Conservation (phyloP, 2,113 vertebrate genomes). For the Notechis scutatus region DNA sequence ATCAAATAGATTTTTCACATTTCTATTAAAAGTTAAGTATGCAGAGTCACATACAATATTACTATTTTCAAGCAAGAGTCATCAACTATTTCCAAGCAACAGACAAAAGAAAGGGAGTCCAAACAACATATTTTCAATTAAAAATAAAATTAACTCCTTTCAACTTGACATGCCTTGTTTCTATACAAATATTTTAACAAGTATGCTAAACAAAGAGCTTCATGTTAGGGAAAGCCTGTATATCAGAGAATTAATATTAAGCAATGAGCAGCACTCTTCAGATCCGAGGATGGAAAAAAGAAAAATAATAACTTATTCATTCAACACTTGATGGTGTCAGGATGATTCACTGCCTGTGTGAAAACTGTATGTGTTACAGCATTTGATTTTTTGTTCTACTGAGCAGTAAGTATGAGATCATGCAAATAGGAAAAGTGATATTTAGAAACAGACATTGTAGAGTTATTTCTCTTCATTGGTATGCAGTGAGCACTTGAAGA, state of each 20-base stretch:
- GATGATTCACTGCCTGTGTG: constrained; percentile 9
- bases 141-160: background rate
- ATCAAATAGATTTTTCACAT: background rate
- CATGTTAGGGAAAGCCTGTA: background rate
- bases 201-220: background rate
- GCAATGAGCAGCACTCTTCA: background rate
- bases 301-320: background rate
- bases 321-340: constrained; percentile 6
- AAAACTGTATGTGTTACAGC: background rate
- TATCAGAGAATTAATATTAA: background rate
- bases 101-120: background rate
- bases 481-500: background rate
- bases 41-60: background rate
- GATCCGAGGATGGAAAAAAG: background rate
- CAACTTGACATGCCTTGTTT: background rate
- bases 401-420: background rate
- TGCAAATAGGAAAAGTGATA: background rate
- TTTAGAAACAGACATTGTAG: background rate
- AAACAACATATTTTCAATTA: background rate
- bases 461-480: background rate
- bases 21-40: background rate
- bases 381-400: background rate
- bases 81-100: background rate
- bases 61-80: background rate
- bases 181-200: constrained; percentile 13